Evolutionary conservation across 2,797 vertebrate species (phyloP).

Genomic region (Helostoma temminkii): DNA sequence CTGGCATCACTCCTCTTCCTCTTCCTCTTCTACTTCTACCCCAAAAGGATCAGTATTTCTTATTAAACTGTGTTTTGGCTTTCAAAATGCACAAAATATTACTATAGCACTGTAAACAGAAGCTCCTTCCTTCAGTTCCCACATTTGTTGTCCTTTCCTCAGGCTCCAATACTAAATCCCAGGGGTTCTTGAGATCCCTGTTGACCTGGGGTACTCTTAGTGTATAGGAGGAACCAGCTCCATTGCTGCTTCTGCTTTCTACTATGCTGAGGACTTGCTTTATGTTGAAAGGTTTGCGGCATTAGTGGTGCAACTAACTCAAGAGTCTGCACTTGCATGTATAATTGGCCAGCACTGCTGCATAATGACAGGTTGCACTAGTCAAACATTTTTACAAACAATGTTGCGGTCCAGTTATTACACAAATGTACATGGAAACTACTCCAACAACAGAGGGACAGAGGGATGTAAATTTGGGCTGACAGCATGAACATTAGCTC

Average conservation of each 20-base stretch:
- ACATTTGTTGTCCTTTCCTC: neutral
- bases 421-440: no score
- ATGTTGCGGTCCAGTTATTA: no score
- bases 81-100: slow-evolving; percentile 8
- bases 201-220: neutral
- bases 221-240: neutral
- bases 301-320: no score
- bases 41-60: slow-evolving; percentile 34
- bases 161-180: slow-evolving; percentile 1
- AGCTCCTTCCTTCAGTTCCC: slow-evolving; percentile 20
- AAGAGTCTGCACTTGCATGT: no score
- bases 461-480: no score
- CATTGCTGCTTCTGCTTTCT: neutral
- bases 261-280: neutral
- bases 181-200: slow-evolving; percentile 15
- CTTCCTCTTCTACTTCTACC: slow-evolving; percentile 17
- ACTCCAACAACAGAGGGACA: no score
- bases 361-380: no score
- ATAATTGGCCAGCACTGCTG: no score
- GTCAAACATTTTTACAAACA: no score
- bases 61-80: slow-evolving; percentile 15
- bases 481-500: neutral
- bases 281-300: neutral
- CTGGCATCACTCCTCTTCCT: slow-evolving; percentile 17
- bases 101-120: slow-evolving; percentile 41